Evolutionary conservation across 2,797 vertebrate genomes (phyloP).

Genomic region (Balearica regulorum): DNA sequence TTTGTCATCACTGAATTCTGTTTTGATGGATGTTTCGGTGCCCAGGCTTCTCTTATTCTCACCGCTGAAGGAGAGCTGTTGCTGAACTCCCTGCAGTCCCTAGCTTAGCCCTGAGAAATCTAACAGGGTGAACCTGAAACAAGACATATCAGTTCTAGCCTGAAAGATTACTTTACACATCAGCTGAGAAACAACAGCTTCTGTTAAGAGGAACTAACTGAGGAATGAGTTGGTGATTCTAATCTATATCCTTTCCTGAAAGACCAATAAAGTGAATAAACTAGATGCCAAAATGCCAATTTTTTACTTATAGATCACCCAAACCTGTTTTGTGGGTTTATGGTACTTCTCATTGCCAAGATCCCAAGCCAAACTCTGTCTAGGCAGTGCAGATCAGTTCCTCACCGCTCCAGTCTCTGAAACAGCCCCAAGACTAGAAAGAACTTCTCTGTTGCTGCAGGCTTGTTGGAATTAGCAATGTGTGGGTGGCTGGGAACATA

Average conservation of each 20-base stretch:
- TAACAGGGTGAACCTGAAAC: background rate
- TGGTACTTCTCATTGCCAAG: background rate
- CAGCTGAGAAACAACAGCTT: background rate
- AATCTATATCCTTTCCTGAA: background rate
- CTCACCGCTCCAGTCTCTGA: background rate
- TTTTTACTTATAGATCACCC: background rate
- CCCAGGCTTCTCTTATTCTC: background rate
- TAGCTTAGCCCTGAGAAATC: background rate
- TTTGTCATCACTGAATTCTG: constrained; percentile 26
- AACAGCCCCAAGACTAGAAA: background rate
- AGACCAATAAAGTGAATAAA: background rate
- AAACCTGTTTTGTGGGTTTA: background rate
- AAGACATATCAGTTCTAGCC: background rate
- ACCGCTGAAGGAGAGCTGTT: background rate
- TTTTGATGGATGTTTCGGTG: constrained; percentile 10
- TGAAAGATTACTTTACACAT: background rate
- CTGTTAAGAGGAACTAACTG: background rate
- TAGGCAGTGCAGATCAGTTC: background rate
- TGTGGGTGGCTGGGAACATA: background rate
- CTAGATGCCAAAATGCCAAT: background rate
- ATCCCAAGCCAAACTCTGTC: background rate
- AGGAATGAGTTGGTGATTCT: background rate
- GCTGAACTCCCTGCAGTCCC: background rate
- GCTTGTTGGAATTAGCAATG: background rate
- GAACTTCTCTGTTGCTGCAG: background rate